These are phyloP conservation scores for Chrysolina americana DNA, from an alignment of 2,888 invertebrate species.

Conservation along the genomic window DNA sequence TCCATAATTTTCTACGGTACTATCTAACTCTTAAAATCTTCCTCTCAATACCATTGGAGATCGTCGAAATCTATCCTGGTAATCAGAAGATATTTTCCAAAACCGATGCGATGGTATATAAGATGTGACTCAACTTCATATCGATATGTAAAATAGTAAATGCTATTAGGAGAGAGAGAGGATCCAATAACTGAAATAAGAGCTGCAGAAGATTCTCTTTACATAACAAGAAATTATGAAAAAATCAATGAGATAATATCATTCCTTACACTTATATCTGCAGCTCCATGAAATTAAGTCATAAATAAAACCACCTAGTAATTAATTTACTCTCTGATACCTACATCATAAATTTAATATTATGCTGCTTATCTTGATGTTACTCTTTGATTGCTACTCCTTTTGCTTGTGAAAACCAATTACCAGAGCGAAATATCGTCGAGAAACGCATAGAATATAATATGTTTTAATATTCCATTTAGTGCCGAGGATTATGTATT, in stretches of 20 bases:
- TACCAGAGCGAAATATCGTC: slow-evolving; percentile 20
- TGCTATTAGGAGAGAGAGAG: background rate
- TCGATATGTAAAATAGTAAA: no score
- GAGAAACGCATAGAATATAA: slow-evolving; percentile 6
- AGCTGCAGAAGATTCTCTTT: background rate
- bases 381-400: slow-evolving; percentile 31
- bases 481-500: background rate
- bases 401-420: slow-evolving; percentile 30
- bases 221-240: background rate
- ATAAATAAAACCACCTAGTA: slow-evolving; percentile 30
- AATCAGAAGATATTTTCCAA: no score
- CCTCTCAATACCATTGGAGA: no score
- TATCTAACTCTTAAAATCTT: no score
- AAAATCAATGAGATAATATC: slow-evolving; percentile 18
- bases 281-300: slow-evolving; percentile 29
- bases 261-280: slow-evolving; percentile 24
- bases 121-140: no score
- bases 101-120: no score
- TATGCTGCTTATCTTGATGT: slow-evolving; percentile 31
- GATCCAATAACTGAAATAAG: background rate
- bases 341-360: slow-evolving; percentile 32
- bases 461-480: slow-evolving; percentile 16
- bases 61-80: no score
- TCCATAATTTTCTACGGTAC: no score
- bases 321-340: slow-evolving; percentile 33